Conservation (phyloP, 2,797 vertebrate genomes). For the Pachyuromys duprasi region DNA sequence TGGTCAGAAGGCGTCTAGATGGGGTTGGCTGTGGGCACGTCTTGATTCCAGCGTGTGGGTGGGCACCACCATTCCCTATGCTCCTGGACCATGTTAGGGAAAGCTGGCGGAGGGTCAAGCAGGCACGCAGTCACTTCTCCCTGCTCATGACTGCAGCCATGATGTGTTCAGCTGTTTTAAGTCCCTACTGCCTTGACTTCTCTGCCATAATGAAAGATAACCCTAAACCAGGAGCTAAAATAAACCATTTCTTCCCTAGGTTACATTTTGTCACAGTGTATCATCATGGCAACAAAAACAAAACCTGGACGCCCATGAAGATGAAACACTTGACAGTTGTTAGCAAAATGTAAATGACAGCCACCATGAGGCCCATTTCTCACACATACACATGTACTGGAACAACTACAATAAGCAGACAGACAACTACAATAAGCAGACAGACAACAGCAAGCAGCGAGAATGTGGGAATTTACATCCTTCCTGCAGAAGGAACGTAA, state of each 20-base stretch:
- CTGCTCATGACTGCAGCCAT: not conserved
- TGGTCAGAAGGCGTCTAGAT: not conserved
- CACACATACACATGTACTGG: not conserved
- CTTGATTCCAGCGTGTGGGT: not conserved
- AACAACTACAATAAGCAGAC: too few species aligned
- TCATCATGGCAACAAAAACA: not conserved
- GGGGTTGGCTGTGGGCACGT: not conserved
- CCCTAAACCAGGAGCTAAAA: not conserved
- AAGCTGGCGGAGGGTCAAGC: not conserved
- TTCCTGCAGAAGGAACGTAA: not conserved
- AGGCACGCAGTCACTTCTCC: too few species aligned
- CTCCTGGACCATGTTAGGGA: not conserved
- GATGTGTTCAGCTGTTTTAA: not conserved
- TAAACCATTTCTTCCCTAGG: not conserved
- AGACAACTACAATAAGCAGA: not conserved
- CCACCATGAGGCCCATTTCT: not conserved
- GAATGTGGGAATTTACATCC: not conserved
- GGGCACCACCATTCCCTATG: not conserved
- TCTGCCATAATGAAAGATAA: not conserved
- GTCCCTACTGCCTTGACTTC: not conserved
- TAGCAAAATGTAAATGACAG: not conserved
- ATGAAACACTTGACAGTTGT: not conserved
- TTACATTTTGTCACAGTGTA: not conserved
- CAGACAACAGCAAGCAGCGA: not conserved
- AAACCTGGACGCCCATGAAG: not conserved